These are phyloP conservation scores for Dolichotis patagonum DNA, from an alignment of 2,113 vertebrate species.

Conservation along the genomic window DNA sequence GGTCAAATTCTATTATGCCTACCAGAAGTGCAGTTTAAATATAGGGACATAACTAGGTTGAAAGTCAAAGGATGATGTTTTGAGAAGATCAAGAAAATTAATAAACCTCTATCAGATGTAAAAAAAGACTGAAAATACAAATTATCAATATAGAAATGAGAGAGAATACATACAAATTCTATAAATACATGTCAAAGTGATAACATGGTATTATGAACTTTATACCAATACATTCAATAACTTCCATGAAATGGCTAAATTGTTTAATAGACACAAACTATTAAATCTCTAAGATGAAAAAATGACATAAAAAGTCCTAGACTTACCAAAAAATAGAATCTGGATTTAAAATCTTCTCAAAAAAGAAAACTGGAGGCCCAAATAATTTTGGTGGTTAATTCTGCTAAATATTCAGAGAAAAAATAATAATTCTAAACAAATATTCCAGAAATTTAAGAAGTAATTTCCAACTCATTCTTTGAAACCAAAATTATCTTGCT, in stretches of 20 bases:
- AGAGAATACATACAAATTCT: neutral
- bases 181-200: neutral
- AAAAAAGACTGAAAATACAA: neutral
- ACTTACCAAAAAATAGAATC: neutral
- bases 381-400: neutral
- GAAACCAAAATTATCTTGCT: neutral
- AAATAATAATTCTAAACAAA: neutral
- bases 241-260: neutral
- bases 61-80: neutral
- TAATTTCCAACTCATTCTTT: neutral
- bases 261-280: neutral
- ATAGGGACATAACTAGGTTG: neutral
- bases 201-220: neutral
- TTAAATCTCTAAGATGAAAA: neutral
- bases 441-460: neutral
- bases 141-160: neutral
- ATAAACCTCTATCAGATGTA: neutral
- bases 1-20: neutral
- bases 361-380: neutral
- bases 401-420: neutral
- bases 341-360: neutral
- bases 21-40: neutral
- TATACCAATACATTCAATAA: neutral
- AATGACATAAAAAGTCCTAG: neutral
- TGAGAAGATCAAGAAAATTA: neutral